Conservation (phyloP, 2,888 invertebrate species). For the Meta bourneti region DNA sequence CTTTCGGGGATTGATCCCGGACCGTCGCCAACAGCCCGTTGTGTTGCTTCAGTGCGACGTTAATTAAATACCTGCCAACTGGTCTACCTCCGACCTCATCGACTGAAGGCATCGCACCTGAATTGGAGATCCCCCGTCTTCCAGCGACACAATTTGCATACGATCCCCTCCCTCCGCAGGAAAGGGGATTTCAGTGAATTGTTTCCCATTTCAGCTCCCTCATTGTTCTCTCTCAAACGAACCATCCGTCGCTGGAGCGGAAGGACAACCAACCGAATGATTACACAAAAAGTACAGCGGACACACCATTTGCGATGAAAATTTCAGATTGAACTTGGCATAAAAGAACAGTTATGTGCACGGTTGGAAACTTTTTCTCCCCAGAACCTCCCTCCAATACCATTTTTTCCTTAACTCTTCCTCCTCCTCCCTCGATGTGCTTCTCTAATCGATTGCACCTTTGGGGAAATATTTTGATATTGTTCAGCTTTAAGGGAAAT, state of each 20-base stretch:
- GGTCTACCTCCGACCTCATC: too few relatives aligned
- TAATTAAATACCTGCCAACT: too few relatives aligned
- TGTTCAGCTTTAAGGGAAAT: constrained; percentile 59
- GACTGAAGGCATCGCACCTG: too few relatives aligned
- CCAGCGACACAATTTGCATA: constrained; percentile 35
- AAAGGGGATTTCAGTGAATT: constrained; percentile 29
- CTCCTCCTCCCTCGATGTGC: neutral
- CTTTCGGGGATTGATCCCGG: too few relatives aligned
- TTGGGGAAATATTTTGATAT: constrained; percentile 71
- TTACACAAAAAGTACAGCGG: constrained; percentile 29
- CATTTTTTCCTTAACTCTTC: neutral
- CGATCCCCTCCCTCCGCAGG: neutral
- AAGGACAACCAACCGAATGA: constrained; percentile 56
- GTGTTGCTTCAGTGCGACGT: too few relatives aligned
- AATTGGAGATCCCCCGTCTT: neutral
- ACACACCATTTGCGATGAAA: constrained; percentile 52
- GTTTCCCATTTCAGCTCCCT: constrained; percentile 18
- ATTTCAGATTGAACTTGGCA: constrained; percentile 59
- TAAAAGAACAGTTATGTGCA: constrained; percentile 14
- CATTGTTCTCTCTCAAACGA: constrained; percentile 58
- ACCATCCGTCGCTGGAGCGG: neutral
- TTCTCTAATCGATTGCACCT: constrained; percentile 61
- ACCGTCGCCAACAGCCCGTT: too few relatives aligned
- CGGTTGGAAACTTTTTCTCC: neutral
- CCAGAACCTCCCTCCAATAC: neutral